phyloP scores from a whole-genome alignment of 2,113 vertebrate genomes.

The Raphicerus campestris region DNA sequence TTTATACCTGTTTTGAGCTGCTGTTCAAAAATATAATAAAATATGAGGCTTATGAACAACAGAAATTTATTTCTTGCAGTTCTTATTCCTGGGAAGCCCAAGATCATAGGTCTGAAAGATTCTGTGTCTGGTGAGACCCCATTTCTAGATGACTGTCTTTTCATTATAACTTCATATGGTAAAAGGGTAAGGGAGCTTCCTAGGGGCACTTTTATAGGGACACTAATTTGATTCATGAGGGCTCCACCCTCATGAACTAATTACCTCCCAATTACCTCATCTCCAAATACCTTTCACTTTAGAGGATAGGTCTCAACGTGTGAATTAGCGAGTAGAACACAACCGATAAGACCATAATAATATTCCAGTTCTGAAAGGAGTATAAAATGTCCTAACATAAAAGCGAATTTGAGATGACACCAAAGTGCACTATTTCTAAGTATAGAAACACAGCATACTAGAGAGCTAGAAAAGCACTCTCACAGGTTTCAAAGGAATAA shows the following conservation, averaged over 20 bases:
- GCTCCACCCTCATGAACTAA: not conserved
- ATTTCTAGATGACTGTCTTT: not conserved
- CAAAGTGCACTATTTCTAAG: not conserved
- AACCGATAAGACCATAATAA: not conserved
- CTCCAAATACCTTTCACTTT: not conserved
- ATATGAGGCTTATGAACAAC: not conserved
- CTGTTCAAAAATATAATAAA: not conserved
- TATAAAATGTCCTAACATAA: not conserved
- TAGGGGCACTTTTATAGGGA: not conserved
- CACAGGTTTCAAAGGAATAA: conserved; percentile 2
- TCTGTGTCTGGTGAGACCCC: not conserved
- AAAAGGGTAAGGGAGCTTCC: not conserved
- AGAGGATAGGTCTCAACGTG: not conserved
- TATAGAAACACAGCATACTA: not conserved
- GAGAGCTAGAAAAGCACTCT: not conserved
- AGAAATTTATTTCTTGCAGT: not conserved
- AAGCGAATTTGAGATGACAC: not conserved
- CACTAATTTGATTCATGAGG: not conserved
- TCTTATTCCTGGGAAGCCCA: not conserved
- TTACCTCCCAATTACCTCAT: not conserved
- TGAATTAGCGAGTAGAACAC: not conserved
- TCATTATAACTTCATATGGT: not conserved
- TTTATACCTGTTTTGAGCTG: not conserved
- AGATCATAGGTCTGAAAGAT: not conserved
- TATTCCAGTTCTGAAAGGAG: not conserved